phyloP scores from a whole-genome alignment of 2,888 invertebrate genomes.

The Erebia epiphron region DNA sequence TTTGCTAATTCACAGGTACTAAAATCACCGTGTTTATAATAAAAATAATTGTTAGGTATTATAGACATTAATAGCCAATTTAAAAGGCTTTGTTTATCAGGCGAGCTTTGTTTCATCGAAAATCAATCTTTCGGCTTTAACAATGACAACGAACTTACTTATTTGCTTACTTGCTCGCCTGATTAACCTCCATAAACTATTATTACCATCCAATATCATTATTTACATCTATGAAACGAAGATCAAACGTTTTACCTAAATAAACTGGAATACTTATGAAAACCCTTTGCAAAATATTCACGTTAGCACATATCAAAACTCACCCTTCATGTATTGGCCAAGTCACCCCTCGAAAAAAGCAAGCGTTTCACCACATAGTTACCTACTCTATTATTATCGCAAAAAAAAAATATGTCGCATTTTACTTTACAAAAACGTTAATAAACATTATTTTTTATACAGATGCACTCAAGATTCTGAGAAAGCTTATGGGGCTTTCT shows the following conservation, averaged over 20 bases:
- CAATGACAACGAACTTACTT: no score
- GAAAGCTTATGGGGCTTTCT: background rate
- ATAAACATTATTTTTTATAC: background rate
- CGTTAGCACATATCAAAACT: slow-evolving; percentile 48
- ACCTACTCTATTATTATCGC: slow-evolving; percentile 42
- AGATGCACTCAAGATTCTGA: slow-evolving; percentile 18
- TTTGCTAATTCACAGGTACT: no score
- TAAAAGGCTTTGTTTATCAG: no score
- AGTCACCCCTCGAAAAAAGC: slow-evolving; percentile 54
- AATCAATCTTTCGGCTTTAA: no score
- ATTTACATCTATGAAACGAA: background rate
- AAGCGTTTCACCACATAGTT: slow-evolving; percentile 53
- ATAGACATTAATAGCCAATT: no score
- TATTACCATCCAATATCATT: no score
- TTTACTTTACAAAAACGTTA: slow-evolving; percentile 39
- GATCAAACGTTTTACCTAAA: background rate
- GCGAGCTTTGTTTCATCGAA: no score
- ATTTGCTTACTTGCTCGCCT: no score
- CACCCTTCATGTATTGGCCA: slow-evolving; percentile 72
- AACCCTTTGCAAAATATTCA: slow-evolving; percentile 16
- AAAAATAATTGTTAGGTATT: no score
- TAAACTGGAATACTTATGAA: background rate
- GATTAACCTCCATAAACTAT: no score
- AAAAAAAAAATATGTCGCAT: slow-evolving; percentile 57
- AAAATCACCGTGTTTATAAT: no score